Conservation (phyloP, 1,140 invertebrate species). For the Leptinotarsa undecemlineata region DNA sequence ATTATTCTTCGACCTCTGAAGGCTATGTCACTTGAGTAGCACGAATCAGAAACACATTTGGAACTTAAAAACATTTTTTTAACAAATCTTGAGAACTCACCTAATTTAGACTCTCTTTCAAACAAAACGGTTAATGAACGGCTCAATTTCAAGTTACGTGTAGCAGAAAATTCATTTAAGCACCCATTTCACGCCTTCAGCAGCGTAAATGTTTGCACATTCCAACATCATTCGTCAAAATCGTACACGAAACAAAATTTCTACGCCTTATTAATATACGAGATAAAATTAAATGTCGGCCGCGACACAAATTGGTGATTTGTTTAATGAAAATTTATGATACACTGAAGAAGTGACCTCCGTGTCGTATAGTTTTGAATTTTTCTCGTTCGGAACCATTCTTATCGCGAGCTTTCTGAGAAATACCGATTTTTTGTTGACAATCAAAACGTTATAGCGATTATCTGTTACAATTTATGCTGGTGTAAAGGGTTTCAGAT, state of each 20-base stretch:
- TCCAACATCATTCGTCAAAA: slow-evolving; percentile 16
- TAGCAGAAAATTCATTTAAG: slow-evolving; percentile 14
- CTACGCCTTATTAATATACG: slow-evolving; percentile 10
- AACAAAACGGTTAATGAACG: background rate
- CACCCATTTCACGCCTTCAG: slow-evolving; percentile 10
- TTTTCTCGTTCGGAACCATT: background rate
- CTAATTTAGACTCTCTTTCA: too few relatives aligned
- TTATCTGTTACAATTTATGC: slow-evolving; percentile 25
- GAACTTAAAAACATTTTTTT: too few relatives aligned
- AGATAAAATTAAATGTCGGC: slow-evolving; percentile 14
- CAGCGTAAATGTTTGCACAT: background rate
- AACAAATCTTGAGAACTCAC: too few relatives aligned
- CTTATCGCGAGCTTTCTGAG: slow-evolving; percentile 1
- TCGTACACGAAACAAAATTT: slow-evolving; percentile 14
- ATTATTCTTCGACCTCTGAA: too few relatives aligned
- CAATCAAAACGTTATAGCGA: slow-evolving; percentile 27
- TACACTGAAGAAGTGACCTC: background rate
- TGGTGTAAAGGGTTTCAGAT: slow-evolving; percentile 25
- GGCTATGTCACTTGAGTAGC: too few relatives aligned
- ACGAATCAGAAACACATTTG: too few relatives aligned
- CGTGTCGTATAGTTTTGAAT: background rate
- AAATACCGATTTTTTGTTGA: slow-evolving; percentile 22
- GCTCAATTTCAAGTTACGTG: slow-evolving; percentile 13
- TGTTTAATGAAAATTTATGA: slow-evolving; percentile 24
- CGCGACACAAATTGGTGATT: slow-evolving; percentile 17